Evolutionary conservation across 2,888 invertebrate genomes (phyloP), one percentile per base, ranked within the genome.

Genomic region (Xestoiulus laeticollis): DNA sequence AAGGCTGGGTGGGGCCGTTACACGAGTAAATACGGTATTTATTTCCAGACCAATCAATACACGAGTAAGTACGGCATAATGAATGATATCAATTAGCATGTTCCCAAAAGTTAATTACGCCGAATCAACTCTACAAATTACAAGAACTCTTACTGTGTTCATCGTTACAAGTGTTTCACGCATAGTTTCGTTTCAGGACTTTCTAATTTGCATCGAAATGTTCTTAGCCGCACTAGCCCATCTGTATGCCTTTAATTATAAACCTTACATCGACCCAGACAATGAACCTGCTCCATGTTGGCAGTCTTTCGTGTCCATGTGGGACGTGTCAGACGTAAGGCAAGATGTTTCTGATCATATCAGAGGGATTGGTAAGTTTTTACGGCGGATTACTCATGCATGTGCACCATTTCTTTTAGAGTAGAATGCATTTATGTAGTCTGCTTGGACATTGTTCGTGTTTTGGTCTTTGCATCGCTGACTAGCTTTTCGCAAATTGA

Each of bases 161-260:
- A 12, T n/a, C 26, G 26, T 84, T 14, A 26, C 19, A 38, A 33
- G 0, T 6, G 14, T 10, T 32, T 8, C 12, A 32, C 30, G 19
- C 43, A 85, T 4, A 22, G 33, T 84, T 84, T 32, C 16, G 19
- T 84, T 84, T 32, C 38, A 98, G 96, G 97, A 99, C 93, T 98
- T 99, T 92, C 93, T 97, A 88, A 98, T 99, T 90, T 99, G 99
- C 92, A 97, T 99, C 91, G 99, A 99, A 93, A 99, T 99, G 99
- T 98, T 98, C 92, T 92, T 98, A 90, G 98, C 98, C 33, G 97
- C 98, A 1, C 94, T 98, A 33, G 98, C 98, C 0, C 98, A 99
- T 92, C 97, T 97, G 92, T 98, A 96, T 92, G 97, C 97, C 91
- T 99, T 99, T 92, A 96, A 98, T n/a, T 96, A 98, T 92, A 95